Percentiles rank a stretch among this genome's conserved stretches.
Evolutionary conservation across 2,113 vertebrate genomes (phyloP).

Genomic region (Tragelaphus buxtoni): DNA sequence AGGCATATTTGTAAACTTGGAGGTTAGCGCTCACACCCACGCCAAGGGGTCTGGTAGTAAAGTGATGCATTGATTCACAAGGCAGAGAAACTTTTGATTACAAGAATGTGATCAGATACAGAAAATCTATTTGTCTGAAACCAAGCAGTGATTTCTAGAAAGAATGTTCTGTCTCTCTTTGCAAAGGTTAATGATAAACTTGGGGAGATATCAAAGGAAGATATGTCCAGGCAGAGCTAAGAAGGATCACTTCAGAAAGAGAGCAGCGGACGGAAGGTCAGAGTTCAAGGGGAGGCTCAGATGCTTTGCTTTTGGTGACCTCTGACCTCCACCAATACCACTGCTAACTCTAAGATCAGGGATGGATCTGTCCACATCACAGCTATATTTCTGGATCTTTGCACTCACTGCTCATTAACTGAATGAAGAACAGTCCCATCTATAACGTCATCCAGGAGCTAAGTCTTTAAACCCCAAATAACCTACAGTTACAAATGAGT

Average conservation of each 20-base stretch:
- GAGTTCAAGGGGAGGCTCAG: not conserved
- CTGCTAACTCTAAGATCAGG: not conserved
- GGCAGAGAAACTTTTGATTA: not conserved
- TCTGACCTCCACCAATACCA: not conserved
- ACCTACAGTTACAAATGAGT: not conserved
- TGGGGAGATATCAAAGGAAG: not conserved
- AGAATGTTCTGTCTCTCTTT: slow-evolving; percentile 10
- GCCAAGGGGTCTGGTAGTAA: not conserved
- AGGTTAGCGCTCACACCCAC: not conserved
- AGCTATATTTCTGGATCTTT: not conserved
- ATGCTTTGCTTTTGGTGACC: not conserved
- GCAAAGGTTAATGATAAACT: slow-evolving; percentile 16
- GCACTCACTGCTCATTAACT: not conserved
- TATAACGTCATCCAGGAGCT: not conserved
- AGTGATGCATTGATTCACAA: not conserved
- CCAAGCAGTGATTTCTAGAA: slow-evolving; percentile 9
- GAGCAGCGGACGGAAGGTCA: not conserved
- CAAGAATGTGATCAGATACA: not conserved
- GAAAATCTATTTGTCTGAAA: slow-evolving; percentile 14
- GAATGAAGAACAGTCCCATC: not conserved
- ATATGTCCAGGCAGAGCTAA: not conserved
- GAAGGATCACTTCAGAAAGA: not conserved
- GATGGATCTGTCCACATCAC: not conserved
- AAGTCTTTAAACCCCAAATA: not conserved
- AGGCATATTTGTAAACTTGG: not conserved